phyloP scores from a whole-genome alignment of 2,797 vertebrate species.

The Crypturellus tataupa region DNA sequence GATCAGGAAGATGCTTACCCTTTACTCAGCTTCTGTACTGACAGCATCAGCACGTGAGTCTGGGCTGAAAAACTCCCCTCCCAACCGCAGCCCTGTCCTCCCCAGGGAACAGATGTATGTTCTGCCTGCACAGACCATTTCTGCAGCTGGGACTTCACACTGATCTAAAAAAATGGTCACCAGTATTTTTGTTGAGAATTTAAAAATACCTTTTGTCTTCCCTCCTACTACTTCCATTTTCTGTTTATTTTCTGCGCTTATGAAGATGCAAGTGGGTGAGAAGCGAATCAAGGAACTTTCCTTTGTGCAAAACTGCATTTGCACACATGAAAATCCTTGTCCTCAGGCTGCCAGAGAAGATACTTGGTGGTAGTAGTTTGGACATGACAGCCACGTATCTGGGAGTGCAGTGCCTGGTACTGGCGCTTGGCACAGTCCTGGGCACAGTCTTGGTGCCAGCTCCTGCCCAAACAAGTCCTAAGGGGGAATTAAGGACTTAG shows the following conservation, averaged over 20 bases:
- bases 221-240: neutral
- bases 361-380: neutral
- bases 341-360: neutral
- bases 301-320: neutral
- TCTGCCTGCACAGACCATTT: neutral
- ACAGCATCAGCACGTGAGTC: neutral
- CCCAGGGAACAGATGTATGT: no score
- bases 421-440: neutral
- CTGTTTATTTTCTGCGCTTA: neutral
- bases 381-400: neutral
- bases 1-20: neutral
- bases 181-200: neutral
- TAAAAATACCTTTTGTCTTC: neutral
- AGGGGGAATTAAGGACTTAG: neutral
- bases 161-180: neutral
- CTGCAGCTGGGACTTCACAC: neutral
- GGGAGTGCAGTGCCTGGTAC: neutral
- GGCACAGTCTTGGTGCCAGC: neutral
- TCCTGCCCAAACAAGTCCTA: neutral
- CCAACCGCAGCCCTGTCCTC: fast-evolving
- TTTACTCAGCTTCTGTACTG: neutral
- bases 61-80: neutral
- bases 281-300: neutral
- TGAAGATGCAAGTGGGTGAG: neutral
- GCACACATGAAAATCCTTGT: neutral